Base-by-base conservation (phyloP, 2,797 vertebrate species). In the Scolopax rusticola region DNA sequence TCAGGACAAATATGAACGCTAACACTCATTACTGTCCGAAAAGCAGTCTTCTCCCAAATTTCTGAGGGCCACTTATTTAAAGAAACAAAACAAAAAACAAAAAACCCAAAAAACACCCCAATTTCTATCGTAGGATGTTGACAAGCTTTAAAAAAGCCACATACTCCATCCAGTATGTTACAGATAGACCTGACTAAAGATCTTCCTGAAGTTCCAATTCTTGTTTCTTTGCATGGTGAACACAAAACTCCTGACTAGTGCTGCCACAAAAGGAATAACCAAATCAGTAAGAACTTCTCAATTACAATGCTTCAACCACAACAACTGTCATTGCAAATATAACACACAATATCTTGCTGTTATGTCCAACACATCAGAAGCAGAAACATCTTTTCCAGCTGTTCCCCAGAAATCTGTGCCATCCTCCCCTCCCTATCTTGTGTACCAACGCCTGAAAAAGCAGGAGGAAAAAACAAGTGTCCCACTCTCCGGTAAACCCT, bases 81-180 rank as follows among this genome's bases (percentile, higher is more conserved):
- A 45, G 36, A 28, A 61, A 27, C 15, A 43, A 24, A 53, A 27
- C 20, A 54, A 32, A 30, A 53, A 56, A 32, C 18, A 27, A 32
- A 61, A 20, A 19, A 6, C 5, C 3, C 8, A 9, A 27, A 45
- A 40, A 5, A 27, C 50, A 21, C 0, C 16, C 30, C 9, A 30
- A 76, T 30, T 57, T 41, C 33, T 40, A 36, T 12, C 5, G 1
- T 16, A 54, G 21, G 20, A 67, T 27, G 6, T 3, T 40, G 40
- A 68, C 20, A 38, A 33, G 33, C 80, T 75, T 76, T 25, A 41
- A 81, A 76, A 73, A 19, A 8, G 36, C 24, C 40, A 67, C 28
- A 7, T 64, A 48, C 25, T 87, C 45, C 63, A 56, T 10, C 24
- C 41, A 33, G 20, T 38, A 51, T 23, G 47, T 47, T 32, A 67